A percentile compares a stretch with the other conserved stretches of the same genome.
phyloP scores from a whole-genome alignment of 2,888 invertebrate genomes.

The Polia nebulosa region DNA sequence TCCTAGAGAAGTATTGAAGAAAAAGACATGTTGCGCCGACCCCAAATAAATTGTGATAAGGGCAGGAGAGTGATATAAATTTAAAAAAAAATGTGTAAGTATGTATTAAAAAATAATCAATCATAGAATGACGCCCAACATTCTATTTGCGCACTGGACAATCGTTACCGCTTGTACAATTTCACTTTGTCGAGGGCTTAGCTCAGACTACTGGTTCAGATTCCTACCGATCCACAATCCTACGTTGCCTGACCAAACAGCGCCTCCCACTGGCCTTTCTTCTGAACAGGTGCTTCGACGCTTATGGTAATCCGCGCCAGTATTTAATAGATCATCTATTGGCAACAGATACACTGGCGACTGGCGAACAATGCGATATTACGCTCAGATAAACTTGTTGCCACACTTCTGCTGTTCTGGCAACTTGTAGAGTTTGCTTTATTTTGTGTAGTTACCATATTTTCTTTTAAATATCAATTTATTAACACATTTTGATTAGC shows the following conservation, averaged over 20 bases:
- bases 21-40: no score
- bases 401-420: slow-evolving; percentile 30
- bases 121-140: no score
- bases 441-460: slow-evolving; percentile 11
- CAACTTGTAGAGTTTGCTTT: neutral
- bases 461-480: neutral
- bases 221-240: neutral
- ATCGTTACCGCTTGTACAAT: neutral
- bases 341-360: slow-evolving; percentile 17
- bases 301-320: slow-evolving; percentile 32
- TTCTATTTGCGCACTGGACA: no score
- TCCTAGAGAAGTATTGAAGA: no score
- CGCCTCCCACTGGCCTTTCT: neutral
- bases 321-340: slow-evolving; percentile 47
- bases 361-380: slow-evolving; percentile 54
- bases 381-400: slow-evolving; percentile 46
- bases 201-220: neutral
- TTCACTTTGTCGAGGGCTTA: neutral
- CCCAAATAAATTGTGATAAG: no score
- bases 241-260: neutral
- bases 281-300: slow-evolving; percentile 41
- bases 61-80: no score
- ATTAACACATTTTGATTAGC: no score
- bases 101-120: no score
- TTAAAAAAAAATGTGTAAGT: no score